Evolutionary conservation across 2,113 vertebrate genomes (phyloP), one percentile per base, ranked within the genome.

Genomic region (Ammospiza nelsoni): DNA sequence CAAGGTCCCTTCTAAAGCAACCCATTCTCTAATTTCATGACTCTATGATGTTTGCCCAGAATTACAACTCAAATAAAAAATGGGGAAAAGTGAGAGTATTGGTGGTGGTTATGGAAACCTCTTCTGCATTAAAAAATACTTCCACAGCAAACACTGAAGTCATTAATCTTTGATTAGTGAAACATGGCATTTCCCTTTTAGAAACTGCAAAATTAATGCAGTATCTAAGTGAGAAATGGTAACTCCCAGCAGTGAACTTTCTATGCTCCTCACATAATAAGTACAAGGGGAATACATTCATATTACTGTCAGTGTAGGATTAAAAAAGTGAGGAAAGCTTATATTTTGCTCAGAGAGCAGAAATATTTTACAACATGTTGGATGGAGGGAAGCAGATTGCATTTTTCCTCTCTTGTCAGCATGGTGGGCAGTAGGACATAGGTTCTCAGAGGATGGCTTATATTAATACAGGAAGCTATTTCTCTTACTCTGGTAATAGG

Each of bases 41-140:
- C 10, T 24, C 37, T 48, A 5, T 0, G 2, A 22, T 5, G 12
- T 92, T 55, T 68, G 2, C 11, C 12, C 2, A 13, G 2, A 41
- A 43, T 74, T 59, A 7, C 19, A 51, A 17, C 9, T 63, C 9
- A 77, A 77, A 80, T n/a, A 33, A 71, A 73, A 73, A 57, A 7
- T 29, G 7, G 9, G 35, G 24, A 67, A 84, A 73, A 25, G 2
- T n/a, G 7, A n/a, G 14, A 37, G 4, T 19, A 46, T 84, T 2
- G 0, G 5, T 54, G 8, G 29, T 21, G 6, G 21, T 55, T 86
- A 66, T 69, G 27, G 37, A 86, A 95, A 65, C 4, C 15, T 66
- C 3, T 28, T 71, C 43, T 84, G 10, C 33, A 12, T 84, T 77
- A 65, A 17, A 44, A 86, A 86, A 44, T 48, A 43, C 1, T 73